Base-by-base conservation (phyloP, 2,888 invertebrate species). In the Ischnura elegans region DNA sequence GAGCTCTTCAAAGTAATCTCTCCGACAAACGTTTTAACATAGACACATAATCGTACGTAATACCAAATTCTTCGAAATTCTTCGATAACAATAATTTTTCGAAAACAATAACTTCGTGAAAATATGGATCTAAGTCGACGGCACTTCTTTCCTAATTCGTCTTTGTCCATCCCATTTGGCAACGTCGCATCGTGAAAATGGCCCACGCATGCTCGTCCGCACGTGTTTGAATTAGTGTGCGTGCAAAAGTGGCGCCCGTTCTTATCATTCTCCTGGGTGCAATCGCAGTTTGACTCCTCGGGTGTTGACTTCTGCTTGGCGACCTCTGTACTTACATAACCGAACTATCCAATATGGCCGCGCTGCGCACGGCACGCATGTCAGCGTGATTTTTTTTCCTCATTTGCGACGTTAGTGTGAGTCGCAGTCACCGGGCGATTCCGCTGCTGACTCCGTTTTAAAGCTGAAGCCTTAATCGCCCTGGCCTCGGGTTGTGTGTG, bases 391-490 rank as follows among this genome's bases (percentile, higher is more conserved):
- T 45, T 86, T 86, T 86, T 86, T 8, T 51, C 16, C 51, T 19
- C 19, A 2, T 3, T 25, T 86, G 45, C 66, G 29, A 29, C n/a
- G 29, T 51, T 13, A 19, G 51, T 19, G 51, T 13, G 36, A 36
- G 25, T 25, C 43, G 61, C 90, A 61, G 90, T 43, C 90, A 51
- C 51, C 51, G 10, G 61, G 90, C 55, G 61, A 90, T 90, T 90
- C 55, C 90, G 61, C 36, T 51, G 90, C 61, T 61, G 90, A 90
- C 90, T 90, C 45, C 61, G 61, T 45, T 90, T 61, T 90, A 66
- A 66, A 90, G 90, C 61, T 66, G 61, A 90, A 87, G 90, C 66
- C 55, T 66, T 90, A 90, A 90, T 90, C 90, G 90, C 90, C 90
- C 42, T 45, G 87, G 45, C 55, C 87, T 87, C 29, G 25, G n/a